Evolutionary conservation across 2,113 vertebrate species (phyloP).

Genomic region (Mirounga angustirostris): DNA sequence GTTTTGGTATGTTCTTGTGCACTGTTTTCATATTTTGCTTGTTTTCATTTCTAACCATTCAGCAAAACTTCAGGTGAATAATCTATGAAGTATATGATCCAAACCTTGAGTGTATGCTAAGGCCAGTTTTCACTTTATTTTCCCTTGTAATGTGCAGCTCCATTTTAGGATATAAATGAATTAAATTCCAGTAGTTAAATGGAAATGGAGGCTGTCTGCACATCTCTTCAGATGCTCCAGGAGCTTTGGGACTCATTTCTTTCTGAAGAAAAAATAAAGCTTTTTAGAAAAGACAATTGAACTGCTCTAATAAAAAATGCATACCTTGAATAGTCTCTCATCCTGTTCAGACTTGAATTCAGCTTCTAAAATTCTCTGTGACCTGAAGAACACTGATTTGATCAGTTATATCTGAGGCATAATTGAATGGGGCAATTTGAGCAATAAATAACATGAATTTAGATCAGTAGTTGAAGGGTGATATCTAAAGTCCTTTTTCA

Average conservation of each 20-base stretch:
- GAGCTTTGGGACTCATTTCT: neutral
- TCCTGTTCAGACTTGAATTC: conserved; percentile 21
- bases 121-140: neutral
- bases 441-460: conserved; percentile 43
- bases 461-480: neutral
- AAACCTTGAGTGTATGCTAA: neutral
- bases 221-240: neutral
- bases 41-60: neutral
- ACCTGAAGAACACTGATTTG: conserved; percentile 17
- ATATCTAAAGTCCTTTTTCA: conserved; percentile 1
- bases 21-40: neutral
- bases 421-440: conserved; percentile 47
- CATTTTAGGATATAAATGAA: neutral
- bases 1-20: neutral
- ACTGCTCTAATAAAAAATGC: conserved; percentile 35
- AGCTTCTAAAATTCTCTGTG: conserved; percentile 46
- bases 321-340: neutral
- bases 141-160: neutral
- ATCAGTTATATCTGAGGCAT: conserved; percentile 34
- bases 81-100: neutral
- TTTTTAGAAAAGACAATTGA: conserved; percentile 35
- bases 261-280: neutral
- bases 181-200: neutral
- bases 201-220: neutral
- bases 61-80: neutral